phyloP scores from a whole-genome alignment of 37 sponge, comb jelly and placozoan species.

The Chondrosia reniformis region DNA sequence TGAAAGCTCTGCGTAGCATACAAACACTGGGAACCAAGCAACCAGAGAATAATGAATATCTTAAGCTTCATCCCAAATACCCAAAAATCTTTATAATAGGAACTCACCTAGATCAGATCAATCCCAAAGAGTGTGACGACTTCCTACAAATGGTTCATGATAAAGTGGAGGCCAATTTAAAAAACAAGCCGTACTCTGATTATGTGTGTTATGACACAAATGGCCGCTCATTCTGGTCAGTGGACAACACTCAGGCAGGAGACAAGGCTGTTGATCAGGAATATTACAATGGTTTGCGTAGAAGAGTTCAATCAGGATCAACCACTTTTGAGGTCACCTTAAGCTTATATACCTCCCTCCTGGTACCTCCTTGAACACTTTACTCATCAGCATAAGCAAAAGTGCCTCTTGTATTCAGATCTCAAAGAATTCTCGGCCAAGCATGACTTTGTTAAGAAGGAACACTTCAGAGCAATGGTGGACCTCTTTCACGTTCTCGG shows the following conservation, averaged over 20 bases:
- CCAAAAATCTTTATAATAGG: conserved; percentile 11
- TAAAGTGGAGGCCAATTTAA: not conserved
- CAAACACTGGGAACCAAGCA: not conserved
- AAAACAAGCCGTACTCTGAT: not conserved
- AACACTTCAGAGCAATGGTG: not conserved
- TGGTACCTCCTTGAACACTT: conserved; percentile 4
- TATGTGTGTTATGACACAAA: conserved; percentile 5
- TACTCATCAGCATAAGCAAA: not conserved
- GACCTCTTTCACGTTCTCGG: not conserved
- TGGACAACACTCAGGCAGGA: conserved; percentile 23
- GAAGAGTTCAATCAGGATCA: not conserved
- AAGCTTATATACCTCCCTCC: not conserved
- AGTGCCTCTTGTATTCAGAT: not conserved
- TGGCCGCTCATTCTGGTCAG: conserved; percentile 9
- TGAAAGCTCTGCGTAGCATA: conserved; percentile 14
- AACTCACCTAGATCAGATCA: conserved; percentile 12
- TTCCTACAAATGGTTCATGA: too few species aligned
- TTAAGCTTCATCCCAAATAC: not conserved
- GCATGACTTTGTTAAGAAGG: conserved; percentile 1
- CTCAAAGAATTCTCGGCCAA: not conserved
- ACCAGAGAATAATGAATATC: not conserved
- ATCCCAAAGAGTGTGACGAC: not conserved
- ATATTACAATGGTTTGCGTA: not conserved
- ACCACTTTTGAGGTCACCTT: not conserved
- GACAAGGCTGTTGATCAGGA: not conserved